Evolutionary conservation across 2,797 vertebrate genomes (phyloP).

Genomic region (Chromobotia macracanthus): DNA sequence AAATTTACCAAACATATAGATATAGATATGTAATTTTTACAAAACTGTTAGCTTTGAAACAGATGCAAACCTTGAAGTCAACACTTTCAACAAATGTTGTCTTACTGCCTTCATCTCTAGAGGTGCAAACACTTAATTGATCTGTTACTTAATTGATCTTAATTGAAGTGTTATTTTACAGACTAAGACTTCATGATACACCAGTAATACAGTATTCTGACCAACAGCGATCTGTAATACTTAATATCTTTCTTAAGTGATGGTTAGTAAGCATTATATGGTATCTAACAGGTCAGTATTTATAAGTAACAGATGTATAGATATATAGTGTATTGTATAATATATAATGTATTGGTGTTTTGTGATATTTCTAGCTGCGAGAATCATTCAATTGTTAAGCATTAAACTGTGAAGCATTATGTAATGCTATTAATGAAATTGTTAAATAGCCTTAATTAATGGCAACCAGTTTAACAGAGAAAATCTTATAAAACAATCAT

Average conservation of each 20-base stretch:
- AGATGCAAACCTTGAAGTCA: not conserved
- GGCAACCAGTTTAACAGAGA: not conserved
- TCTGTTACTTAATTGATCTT: too few relatives aligned
- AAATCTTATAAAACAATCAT: not conserved
- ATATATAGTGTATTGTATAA: too few relatives aligned
- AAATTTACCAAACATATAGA: conserved; percentile 6
- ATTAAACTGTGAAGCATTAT: not conserved
- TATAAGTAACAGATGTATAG: too few relatives aligned
- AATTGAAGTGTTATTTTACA: conserved; percentile 45
- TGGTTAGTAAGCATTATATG: not conserved
- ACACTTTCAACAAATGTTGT: conserved; percentile 29
- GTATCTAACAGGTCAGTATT: not conserved
- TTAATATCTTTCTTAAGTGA: conserved; percentile 1
- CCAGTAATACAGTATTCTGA: conserved; percentile 25
- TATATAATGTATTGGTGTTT: too few relatives aligned
- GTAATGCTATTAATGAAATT: not conserved
- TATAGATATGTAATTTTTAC: not conserved
- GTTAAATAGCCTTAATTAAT: not conserved
- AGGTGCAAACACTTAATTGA: conserved; percentile 38
- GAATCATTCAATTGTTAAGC: too few relatives aligned
- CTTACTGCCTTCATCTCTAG: conserved; percentile 18
- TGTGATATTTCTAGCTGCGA: too few relatives aligned
- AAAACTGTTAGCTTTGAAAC: not conserved
- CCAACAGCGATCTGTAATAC: conserved; percentile 1
- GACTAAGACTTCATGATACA: conserved; percentile 37